Percentiles rank a stretch among this genome's conserved stretches.
Conservation (phyloP, 2,888 invertebrate genomes). For the Oscheius myriophilus region DNA sequence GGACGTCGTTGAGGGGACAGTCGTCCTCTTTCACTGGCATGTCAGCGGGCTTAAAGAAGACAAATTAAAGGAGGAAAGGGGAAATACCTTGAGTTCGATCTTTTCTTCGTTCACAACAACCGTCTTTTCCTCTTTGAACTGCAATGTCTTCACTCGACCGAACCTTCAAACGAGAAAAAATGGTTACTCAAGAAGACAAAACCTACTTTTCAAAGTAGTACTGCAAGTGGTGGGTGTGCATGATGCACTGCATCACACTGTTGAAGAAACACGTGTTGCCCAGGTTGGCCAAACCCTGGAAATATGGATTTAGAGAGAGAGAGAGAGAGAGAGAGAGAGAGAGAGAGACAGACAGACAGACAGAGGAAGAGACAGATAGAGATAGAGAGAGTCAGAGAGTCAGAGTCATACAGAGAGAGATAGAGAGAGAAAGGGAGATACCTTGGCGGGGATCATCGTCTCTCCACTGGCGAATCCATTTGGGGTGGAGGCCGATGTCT, state of each 20-base stretch:
- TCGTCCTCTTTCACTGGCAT: slow-evolving; percentile 32
- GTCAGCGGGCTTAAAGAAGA: slow-evolving; percentile 15
- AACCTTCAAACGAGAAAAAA: too few relatives aligned
- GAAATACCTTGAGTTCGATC: slow-evolving; percentile 37
- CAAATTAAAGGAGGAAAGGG: neutral
- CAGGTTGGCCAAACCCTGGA: slow-evolving; percentile 60
- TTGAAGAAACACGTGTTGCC: slow-evolving; percentile 69
- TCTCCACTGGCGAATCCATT: neutral
- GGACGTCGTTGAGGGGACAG: slow-evolving; percentile 42
- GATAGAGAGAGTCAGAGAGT: neutral
- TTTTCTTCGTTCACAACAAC: slow-evolving; percentile 40
- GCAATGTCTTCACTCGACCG: slow-evolving; percentile 4
- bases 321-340: neutral
- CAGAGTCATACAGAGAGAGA: neutral
- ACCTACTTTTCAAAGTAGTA: slow-evolving; percentile 41
- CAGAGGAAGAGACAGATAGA: neutral
- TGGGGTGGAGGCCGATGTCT: too few relatives aligned
- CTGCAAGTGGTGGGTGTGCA: slow-evolving; percentile 53
- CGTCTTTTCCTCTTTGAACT: slow-evolving; percentile 9
- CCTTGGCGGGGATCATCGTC: slow-evolving; percentile 21
- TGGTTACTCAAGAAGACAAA: slow-evolving; percentile 1
- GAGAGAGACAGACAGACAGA: neutral
- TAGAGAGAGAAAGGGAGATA: neutral
- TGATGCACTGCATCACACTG: slow-evolving; percentile 60
- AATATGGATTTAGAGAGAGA: slow-evolving; percentile 3